These are phyloP conservation scores for Synaphobranchus kaupii DNA, from an alignment of 2,797 vertebrate genomes.

Conservation along the genomic window DNA sequence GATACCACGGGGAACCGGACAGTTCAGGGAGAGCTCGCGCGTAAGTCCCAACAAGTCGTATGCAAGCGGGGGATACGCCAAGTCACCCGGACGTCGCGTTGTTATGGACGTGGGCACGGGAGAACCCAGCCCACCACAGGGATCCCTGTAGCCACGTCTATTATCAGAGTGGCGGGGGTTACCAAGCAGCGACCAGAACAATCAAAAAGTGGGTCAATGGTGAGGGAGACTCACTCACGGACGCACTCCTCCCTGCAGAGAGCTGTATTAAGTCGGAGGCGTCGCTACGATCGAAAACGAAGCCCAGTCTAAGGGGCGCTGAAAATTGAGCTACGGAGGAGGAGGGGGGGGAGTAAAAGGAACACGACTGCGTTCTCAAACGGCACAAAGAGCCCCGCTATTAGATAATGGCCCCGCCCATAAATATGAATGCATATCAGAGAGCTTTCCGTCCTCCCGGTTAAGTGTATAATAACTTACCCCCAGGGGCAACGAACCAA, in stretches of 20 bases:
- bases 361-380: background rate
- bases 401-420: constrained; percentile 37
- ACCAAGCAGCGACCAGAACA: background rate
- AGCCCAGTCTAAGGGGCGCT: background rate
- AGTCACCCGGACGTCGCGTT: background rate
- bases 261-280: background rate
- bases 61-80: background rate
- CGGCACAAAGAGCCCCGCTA: constrained; percentile 4
- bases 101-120: background rate
- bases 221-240: background rate
- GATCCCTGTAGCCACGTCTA: background rate
- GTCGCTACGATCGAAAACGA: background rate
- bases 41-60: constrained; percentile 1
- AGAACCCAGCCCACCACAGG: background rate
- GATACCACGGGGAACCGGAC: constrained; percentile 47
- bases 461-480: constrained; percentile 42
- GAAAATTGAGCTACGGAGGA: background rate
- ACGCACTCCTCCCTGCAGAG: background rate
- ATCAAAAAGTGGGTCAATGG: background rate
- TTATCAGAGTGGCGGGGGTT: background rate
- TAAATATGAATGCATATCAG: constrained; percentile 29
- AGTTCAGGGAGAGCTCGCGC: background rate
- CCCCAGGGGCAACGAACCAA: constrained; percentile 15
- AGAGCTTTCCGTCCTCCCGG: constrained; percentile 27
- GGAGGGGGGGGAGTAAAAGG: background rate